These are phyloP conservation scores for Dinocampus coccinellae DNA, from an alignment of 2,888 invertebrate genomes.

Conservation along the genomic window DNA sequence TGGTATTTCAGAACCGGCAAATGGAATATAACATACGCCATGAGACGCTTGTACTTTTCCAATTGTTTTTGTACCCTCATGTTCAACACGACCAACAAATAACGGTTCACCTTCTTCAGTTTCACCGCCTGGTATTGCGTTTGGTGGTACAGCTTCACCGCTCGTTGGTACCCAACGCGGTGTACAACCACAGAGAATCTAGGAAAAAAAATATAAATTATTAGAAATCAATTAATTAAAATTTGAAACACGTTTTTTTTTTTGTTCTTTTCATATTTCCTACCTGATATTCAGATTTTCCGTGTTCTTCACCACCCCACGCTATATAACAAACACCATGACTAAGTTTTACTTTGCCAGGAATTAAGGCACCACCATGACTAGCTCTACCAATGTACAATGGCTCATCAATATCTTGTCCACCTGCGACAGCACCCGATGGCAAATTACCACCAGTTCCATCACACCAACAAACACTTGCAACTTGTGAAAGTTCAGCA, in stretches of 20 bases:
- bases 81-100: conserved; percentile 82
- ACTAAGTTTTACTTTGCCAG: conserved; percentile 82
- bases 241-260: background rate
- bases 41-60: conserved; percentile 90
- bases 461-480: conserved; percentile 77
- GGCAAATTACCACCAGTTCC: conserved; percentile 79
- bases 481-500: conserved; percentile 53
- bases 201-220: background rate
- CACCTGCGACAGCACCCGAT: conserved; percentile 80
- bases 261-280: conserved; percentile 20
- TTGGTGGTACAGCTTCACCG: conserved; percentile 78
- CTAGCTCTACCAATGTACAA: conserved; percentile 79
- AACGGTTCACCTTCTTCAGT: conserved; percentile 84
- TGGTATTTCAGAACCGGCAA: conserved; percentile 82
- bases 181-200: conserved; percentile 68
- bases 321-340: conserved; percentile 80
- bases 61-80: conserved; percentile 82
- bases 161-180: conserved; percentile 73
- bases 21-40: conserved; percentile 86
- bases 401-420: conserved; percentile 74
- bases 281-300: conserved; percentile 79
- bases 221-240: background rate
- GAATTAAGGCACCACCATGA: conserved; percentile 81
- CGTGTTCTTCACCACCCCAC: conserved; percentile 83
- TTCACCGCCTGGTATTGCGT: conserved; percentile 80